These are phyloP conservation scores for Euura lappo DNA, from an alignment of 1,140 invertebrate species.

Conservation along the genomic window DNA sequence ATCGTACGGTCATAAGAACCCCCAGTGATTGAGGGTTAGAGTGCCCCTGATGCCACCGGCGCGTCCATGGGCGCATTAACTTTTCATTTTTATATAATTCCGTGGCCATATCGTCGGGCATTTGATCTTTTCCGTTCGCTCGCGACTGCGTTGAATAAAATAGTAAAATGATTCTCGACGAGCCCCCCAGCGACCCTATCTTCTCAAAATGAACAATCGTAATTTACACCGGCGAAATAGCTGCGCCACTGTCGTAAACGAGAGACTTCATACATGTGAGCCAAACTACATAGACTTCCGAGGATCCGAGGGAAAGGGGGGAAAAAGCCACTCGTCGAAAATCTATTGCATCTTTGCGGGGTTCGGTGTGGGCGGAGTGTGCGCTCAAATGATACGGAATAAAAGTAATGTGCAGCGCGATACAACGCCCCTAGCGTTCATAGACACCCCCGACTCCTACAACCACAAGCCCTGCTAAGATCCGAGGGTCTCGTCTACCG, in stretches of 20 bases:
- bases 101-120: conserved; percentile 29
- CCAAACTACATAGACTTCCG: no score
- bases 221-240: neutral
- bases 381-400: conserved; percentile 63
- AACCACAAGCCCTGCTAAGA: conserved; percentile 4
- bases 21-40: conserved; percentile 61
- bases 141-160: neutral
- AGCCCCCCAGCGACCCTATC: neutral
- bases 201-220: neutral
- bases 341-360: conserved; percentile 23
- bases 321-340: conserved; percentile 25
- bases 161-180: neutral
- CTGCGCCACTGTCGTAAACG: neutral
- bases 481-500: neutral
- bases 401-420: conserved; percentile 57
- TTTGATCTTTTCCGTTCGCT: neutral
- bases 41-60: conserved; percentile 44
- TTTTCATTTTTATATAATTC: conserved; percentile 62
- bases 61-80: conserved; percentile 48
- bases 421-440: conserved; percentile 32
- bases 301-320: no score
- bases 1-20: conserved; percentile 58
- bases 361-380: conserved; percentile 39
- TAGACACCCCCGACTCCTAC: neutral
- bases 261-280: no score